Evolutionary conservation across 2,113 vertebrate genomes (phyloP).

Genomic region (Antechinus flavipes): DNA sequence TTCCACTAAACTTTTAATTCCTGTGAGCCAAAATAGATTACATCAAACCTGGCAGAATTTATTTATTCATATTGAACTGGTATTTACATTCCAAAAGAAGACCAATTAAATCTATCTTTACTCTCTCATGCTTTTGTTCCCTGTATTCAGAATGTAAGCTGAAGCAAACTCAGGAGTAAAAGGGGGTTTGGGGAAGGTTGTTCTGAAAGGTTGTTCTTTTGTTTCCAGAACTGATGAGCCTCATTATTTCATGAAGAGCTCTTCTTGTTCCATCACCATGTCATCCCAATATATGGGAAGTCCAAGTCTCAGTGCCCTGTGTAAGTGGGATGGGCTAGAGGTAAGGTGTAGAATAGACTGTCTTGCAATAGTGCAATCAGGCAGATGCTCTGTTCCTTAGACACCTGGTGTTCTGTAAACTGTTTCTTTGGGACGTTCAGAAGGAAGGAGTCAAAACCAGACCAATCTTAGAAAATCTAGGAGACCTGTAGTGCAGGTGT

Average conservation of each 20-base stretch:
- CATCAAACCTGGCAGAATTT: not conserved
- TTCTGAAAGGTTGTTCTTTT: not conserved
- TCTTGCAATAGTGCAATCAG: not conserved
- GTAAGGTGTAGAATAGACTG: not conserved
- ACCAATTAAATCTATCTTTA: constrained; percentile 4
- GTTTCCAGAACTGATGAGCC: not conserved
- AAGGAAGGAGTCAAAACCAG: not conserved
- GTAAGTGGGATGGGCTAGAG: not conserved
- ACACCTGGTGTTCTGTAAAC: not conserved
- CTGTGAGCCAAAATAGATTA: not conserved
- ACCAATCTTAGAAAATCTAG: not conserved
- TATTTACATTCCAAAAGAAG: not conserved
- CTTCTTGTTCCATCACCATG: not conserved
- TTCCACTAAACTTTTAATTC: not conserved
- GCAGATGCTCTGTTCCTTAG: not conserved
- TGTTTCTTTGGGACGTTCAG: not conserved
- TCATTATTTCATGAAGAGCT: not conserved
- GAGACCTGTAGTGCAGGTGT: not conserved
- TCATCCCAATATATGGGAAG: not conserved
- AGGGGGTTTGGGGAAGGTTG: too few species aligned
- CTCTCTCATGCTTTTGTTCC: not conserved
- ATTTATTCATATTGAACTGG: not conserved
- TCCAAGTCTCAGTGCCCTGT: not conserved
- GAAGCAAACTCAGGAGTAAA: not conserved
- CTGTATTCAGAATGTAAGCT: not conserved